Conservation (phyloP, 2,888 invertebrate genomes). For the Trissolcus japonicus region DNA sequence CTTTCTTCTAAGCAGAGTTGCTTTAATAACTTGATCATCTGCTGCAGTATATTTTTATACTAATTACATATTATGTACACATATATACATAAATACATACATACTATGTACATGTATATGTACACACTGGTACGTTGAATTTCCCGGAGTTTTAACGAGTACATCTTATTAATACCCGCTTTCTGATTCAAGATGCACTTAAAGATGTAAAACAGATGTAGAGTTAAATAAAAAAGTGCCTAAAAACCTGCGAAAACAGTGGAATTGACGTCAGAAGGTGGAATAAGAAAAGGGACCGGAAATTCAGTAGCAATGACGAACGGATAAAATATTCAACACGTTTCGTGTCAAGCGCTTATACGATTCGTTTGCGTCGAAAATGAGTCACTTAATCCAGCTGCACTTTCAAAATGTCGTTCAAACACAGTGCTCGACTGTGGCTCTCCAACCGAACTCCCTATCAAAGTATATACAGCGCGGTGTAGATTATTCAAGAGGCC, state of each 20-base stretch:
- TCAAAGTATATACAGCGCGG: slow-evolving; percentile 43
- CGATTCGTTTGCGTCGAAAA: slow-evolving; percentile 51
- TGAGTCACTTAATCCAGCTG: slow-evolving; percentile 47
- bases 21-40: too few relatives aligned
- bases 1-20: too few relatives aligned
- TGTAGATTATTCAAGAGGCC: slow-evolving; percentile 50
- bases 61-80: too few relatives aligned
- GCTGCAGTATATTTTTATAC: too few relatives aligned
- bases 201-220: not conserved
- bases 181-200: not conserved
- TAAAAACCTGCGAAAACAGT: not conserved
- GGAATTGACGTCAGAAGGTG: not conserved
- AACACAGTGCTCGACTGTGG: slow-evolving; percentile 24
- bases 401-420: slow-evolving; percentile 46
- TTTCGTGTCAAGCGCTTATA: slow-evolving; percentile 46
- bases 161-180: too few relatives aligned
- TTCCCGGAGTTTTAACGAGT: not conserved
- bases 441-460: slow-evolving; percentile 38
- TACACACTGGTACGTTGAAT: not conserved
- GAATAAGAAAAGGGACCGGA: slow-evolving; percentile 4
- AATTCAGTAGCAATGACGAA: slow-evolving; percentile 26
- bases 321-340: slow-evolving; percentile 26
- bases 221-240: not conserved
- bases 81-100: too few relatives aligned
- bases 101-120: too few relatives aligned